Evolutionary conservation across 2,888 invertebrate species (phyloP), one percentile per base, ranked within the genome.

Genomic region (Bimastos eiseni): DNA sequence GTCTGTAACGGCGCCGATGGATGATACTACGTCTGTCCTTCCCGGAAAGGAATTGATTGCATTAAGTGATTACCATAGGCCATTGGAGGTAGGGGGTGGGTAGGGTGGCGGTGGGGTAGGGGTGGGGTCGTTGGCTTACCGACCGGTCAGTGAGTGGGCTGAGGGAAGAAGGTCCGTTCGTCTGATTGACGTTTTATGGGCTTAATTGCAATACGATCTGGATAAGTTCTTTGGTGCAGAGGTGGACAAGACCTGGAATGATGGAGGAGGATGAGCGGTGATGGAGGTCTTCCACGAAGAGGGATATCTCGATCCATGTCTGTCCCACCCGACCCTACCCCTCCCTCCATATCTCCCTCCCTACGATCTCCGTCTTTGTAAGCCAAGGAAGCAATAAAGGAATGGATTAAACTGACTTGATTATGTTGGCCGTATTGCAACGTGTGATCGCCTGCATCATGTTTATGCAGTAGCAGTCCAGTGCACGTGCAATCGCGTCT

Each of bases 1-100:
- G 70, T 70, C 70, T 70, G 30, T 70, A 70, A 70, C n/a, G 30
- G 70, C n/a, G 70, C 8, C 0, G 70, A 70, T n/a, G 70, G 70
- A 70, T 70, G n/a, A n/a, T n/a, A n/a, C n/a, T n/a, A n/a, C 70
- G 70, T n/a, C 8, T 5, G 30, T 49, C 4, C 4, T 70, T n/a
- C 70, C 70, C n/a, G 70, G 70, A 70, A 70, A 70, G 70, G 70
- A 70, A 70, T 70, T n/a, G 70, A 70, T 70, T 70, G 70, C 70
- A 70, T 70, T 70, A 70, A 70, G 70, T n/a, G 70, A 70, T 70
- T 70, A 70, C 70, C 30, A 70, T 70, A n/a, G 70, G 5, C 4
- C 30, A n/a, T n/a, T n/a, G n/a, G 70, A 1, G 70, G 30, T 55
- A 5, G 19, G 49, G 19, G 49, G 6, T 6, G 41, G 41, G 15